Percentiles rank a stretch among this genome's conserved stretches.
These are phyloP conservation scores for Poicephalus gulielmi DNA, from an alignment of 2,113 vertebrate genomes.

Conservation along the genomic window DNA sequence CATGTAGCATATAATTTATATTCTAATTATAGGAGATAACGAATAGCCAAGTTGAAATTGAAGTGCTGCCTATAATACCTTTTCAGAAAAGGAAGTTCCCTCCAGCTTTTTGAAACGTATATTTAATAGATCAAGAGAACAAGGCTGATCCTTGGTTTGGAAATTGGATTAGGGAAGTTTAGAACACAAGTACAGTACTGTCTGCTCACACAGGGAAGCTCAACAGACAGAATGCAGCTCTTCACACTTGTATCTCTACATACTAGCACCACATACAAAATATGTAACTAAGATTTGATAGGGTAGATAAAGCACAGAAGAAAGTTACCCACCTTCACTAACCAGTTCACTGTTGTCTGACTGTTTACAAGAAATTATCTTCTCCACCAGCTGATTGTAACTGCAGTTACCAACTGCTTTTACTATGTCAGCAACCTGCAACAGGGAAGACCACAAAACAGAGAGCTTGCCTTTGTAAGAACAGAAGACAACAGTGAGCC, in stretches of 20 bases:
- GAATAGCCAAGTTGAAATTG: not conserved
- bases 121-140: not conserved
- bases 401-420: conserved; percentile 98
- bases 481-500: not conserved
- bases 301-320: not conserved
- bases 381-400: conserved; percentile 99
- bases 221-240: not conserved
- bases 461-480: not conserved
- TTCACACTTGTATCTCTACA: not conserved
- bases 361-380: conserved; percentile 98
- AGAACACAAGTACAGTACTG: not conserved
- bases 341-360: conserved; percentile 93
- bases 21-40: not conserved
- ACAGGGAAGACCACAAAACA: conserved; percentile 7
- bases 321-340: conserved; percentile 88
- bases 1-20: not conserved
- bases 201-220: not conserved
- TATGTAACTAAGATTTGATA: not conserved
- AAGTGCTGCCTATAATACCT: not conserved
- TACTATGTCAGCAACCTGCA: conserved; percentile 92
- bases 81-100: not conserved
- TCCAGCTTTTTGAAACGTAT: not conserved
- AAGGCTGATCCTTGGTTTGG: not conserved
- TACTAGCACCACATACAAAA: not conserved
- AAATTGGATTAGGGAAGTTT: not conserved